Evolutionary conservation across 2,113 vertebrate genomes (phyloP), one percentile per base, ranked within the genome.

Genomic region (Indicator maculatus): DNA sequence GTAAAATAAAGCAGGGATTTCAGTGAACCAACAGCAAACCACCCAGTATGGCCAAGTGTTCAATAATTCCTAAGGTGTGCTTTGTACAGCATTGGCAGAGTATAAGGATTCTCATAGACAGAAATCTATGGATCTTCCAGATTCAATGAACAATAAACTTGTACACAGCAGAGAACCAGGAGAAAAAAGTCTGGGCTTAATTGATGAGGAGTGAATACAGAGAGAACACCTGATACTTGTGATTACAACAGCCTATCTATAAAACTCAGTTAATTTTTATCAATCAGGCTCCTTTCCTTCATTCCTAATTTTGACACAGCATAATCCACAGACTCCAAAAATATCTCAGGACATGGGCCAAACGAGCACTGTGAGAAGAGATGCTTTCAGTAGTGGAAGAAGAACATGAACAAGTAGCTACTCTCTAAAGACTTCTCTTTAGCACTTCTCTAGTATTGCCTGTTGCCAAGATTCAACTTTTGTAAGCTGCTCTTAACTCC

Each of bases 1-100:
- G 33, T 84, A 89, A 94, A 90, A 70, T 58, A 56, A 71, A 26
- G 33, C 86, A 93, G 47, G 47, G 16, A 78, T 84, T 74, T 92
- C 41, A 72, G n/a, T 64, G 61, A 86, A 88, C 31, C 5, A 11
- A 52, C 19, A 83, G 38, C 31, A 44, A 61, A 81, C 74, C 2
- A 1, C 36, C 38, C 73, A 41, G 18, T 20, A 86, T 33, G 7
- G 38, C 33, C 39, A 88, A 38, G 60, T 8, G 16, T 70, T 84
- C 33, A 41, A 55, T 13, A 53, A 18, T 65, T 81, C 53, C 84
- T 74, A 56, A 20, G 0, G 0, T 33, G 11, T n/a, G 39, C 36
- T 30, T 72, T 3, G 2, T 53, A 31, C 7, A 65, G 3, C 73
- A 31, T 16, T 69, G 15, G n/a, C 19, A 70, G 50, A 70, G 28